A percentile compares a stretch with the other conserved stretches of the same genome.
Evolutionary conservation across 2,888 invertebrate species (phyloP).

Genomic region (Protonemura montana): DNA sequence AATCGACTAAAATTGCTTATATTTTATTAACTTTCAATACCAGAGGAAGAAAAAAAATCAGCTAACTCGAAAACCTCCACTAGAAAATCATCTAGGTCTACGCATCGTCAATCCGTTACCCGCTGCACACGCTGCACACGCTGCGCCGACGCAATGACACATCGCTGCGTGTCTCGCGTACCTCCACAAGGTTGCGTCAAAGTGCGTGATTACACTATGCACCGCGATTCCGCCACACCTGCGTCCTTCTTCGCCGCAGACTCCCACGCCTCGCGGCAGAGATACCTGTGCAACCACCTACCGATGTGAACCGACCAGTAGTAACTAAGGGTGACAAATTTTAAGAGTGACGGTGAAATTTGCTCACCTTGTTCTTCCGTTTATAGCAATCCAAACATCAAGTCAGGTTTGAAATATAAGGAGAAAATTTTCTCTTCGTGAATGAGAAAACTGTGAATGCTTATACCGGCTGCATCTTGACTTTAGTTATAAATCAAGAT

Average conservation of each 20-base stretch:
- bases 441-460: not conserved
- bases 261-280: not conserved
- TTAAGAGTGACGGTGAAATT: not conserved
- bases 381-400: not conserved
- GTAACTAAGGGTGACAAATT: not conserved
- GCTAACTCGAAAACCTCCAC: too few relatives aligned
- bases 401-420: not conserved
- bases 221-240: not conserved
- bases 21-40: too few relatives aligned
- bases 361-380: slow-evolving; percentile 12
- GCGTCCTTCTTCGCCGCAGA: not conserved
- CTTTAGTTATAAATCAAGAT: not conserved
- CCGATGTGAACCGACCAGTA: not conserved
- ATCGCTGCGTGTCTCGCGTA: too few relatives aligned
- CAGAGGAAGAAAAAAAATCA: too few relatives aligned
- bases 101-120: too few relatives aligned
- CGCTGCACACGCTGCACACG: too few relatives aligned
- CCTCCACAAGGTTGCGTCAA: not conserved
- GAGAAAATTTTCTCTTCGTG: not conserved
- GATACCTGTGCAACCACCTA: not conserved
- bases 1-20: too few relatives aligned
- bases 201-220: not conserved
- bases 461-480: not conserved
- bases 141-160: too few relatives aligned
- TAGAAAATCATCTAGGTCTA: too few relatives aligned